Evolutionary conservation across 2,888 invertebrate genomes (phyloP).

Genomic region (Xestoiulus laeticollis): DNA sequence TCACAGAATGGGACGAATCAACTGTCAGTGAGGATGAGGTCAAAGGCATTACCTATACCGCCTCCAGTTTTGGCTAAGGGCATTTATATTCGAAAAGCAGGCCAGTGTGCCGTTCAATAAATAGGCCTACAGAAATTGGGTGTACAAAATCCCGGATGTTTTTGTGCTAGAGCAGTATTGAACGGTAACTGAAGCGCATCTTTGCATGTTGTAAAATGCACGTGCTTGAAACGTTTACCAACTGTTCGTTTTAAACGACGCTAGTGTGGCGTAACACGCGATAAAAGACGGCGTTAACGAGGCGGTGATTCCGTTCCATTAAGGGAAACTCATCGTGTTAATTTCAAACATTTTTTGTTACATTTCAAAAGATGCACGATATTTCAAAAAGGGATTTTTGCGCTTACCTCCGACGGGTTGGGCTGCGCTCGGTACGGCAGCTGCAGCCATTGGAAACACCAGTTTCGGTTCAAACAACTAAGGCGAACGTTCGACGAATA

Average conservation of each 20-base stretch:
- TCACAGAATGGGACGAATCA: background rate
- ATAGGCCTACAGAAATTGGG: background rate
- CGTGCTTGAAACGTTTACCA: conserved; percentile 27
- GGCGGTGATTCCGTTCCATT: conserved; percentile 30
- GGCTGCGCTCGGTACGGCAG: conserved; percentile 47
- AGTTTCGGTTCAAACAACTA: background rate
- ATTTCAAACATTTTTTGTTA: conserved; percentile 23
- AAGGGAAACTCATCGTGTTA: conserved; percentile 9
- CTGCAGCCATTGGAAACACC: conserved; percentile 48
- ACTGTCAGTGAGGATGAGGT: background rate
- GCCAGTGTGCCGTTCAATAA: background rate
- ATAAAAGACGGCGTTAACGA: background rate
- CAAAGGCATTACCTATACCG: background rate
- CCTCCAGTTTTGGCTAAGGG: background rate
- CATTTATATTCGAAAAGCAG: background rate
- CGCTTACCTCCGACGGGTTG: conserved; percentile 51
- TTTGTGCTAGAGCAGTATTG: background rate
- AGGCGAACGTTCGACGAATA: conserved; percentile 35
- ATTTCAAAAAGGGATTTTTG: conserved; percentile 15
- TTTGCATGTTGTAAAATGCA: conserved; percentile 24
- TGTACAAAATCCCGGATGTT: conserved; percentile 8
- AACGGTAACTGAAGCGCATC: conserved; percentile 7
- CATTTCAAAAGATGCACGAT: conserved; percentile 41
- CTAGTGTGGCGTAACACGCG: background rate
- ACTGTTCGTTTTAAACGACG: background rate